A percentile compares a stretch with the other conserved stretches of the same genome.
These are phyloP conservation scores for Philypnodon macrostomus DNA, from an alignment of 2,797 vertebrate species.

Conservation along the genomic window DNA sequence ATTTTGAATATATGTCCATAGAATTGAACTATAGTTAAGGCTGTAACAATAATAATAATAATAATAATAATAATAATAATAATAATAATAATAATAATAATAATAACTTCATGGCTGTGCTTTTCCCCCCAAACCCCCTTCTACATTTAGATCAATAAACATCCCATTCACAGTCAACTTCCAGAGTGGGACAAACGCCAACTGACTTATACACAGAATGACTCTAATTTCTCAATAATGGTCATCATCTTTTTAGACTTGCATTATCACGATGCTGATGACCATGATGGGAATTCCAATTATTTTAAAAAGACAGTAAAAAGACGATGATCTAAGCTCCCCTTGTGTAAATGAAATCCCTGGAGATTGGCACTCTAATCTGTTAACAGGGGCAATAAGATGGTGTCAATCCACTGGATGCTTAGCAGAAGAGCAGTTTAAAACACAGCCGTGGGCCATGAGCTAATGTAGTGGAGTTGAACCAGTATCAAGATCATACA, in stretches of 20 bases:
- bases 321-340: conserved; percentile 47
- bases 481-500: neutral
- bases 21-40: no score
- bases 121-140: conserved; percentile 12
- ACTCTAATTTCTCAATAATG: conserved; percentile 39
- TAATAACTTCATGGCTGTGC: no score
- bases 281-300: conserved; percentile 37
- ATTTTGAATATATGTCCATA: no score
- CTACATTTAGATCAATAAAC: conserved; percentile 61
- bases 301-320: conserved; percentile 41
- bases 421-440: conserved; percentile 27
- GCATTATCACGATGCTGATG: conserved; percentile 17
- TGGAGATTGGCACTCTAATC: conserved; percentile 41
- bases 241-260: conserved; percentile 24
- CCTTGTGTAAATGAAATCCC: conserved; percentile 38
- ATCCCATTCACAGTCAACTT: conserved; percentile 36
- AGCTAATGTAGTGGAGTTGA: conserved; percentile 20
- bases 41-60: no score
- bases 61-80: no score
- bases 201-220: conserved; percentile 31
- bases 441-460: conserved; percentile 21
- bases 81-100: no score
- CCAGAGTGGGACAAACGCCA: conserved; percentile 38
- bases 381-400: conserved; percentile 52
- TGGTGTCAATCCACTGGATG: conserved; percentile 43